phyloP scores from a whole-genome alignment of 2,888 invertebrate genomes.

The Cryptocephalus moraei region DNA sequence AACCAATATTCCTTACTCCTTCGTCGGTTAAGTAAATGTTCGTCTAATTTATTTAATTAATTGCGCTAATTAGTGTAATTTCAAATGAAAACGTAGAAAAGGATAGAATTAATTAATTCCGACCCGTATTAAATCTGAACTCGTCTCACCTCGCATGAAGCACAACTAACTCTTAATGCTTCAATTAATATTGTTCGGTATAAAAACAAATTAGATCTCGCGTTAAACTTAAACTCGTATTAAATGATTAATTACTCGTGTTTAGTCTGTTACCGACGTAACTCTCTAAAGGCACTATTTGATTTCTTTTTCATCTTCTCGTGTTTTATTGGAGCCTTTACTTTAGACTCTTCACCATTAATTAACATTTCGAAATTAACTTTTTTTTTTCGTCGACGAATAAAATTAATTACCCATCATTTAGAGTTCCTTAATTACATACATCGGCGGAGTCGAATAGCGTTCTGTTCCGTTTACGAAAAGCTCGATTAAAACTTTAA shows the following conservation, averaged over 20 bases:
- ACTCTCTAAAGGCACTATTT: constrained; percentile 3
- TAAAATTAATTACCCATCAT: constrained; percentile 4
- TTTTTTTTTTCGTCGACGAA: constrained; percentile 1
- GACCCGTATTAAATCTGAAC: too few species aligned
- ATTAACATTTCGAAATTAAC: constrained; percentile 1
- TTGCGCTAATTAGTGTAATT: too few species aligned
- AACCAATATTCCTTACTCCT: too few species aligned
- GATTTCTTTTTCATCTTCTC: background rate
- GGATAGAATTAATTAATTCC: too few species aligned
- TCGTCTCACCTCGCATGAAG: too few species aligned
- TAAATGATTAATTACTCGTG: constrained; percentile 4
- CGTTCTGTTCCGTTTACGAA: background rate
- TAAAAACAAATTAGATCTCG: constrained; percentile 5
- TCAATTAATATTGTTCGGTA: background rate
- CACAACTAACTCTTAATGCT: too few species aligned
- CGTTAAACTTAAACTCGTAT: background rate
- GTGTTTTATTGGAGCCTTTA: constrained; percentile 4
- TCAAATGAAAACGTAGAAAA: too few species aligned
- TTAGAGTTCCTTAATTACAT: constrained; percentile 1
- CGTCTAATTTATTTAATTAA: too few species aligned
- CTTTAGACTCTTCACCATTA: background rate
- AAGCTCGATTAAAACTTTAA: background rate
- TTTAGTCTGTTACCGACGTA: constrained; percentile 5
- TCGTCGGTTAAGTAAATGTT: too few species aligned
- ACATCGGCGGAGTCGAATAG: background rate